phyloP scores from a whole-genome alignment of 2,113 vertebrate species.

The Chloebia gouldiae region DNA sequence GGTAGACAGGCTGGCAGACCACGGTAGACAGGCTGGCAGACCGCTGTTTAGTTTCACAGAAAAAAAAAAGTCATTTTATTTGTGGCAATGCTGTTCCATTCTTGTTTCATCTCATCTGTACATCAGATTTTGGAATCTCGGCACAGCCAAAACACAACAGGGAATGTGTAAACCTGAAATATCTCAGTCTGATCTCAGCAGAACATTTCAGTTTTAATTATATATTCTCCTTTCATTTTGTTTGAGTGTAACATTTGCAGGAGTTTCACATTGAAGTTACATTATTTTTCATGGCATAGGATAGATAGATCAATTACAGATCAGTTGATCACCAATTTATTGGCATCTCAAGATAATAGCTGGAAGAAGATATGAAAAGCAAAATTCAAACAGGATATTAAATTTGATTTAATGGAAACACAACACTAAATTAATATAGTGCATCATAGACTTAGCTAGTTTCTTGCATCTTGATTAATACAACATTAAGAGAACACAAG shows the following conservation, averaged over 20 bases:
- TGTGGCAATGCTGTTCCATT: not conserved
- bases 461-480: not conserved
- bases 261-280: not conserved
- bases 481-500: not conserved
- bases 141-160: not conserved
- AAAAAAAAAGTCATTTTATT: not conserved
- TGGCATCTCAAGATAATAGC: not conserved
- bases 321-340: not conserved
- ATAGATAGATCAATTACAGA: not conserved
- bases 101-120: not conserved
- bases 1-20: not conserved
- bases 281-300: not conserved
- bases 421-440: not conserved
- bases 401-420: not conserved
- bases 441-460: not conserved
- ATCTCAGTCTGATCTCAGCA: not conserved
- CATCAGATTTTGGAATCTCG: not conserved
- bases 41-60: not conserved
- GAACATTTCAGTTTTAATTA: not conserved
- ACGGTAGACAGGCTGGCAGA: not conserved
- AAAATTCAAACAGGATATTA: not conserved
- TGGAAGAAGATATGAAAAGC: not conserved
- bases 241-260: not conserved
- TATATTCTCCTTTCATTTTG: not conserved
- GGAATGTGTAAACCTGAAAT: not conserved